These are phyloP conservation scores for Metopolophium dirhodum DNA, from an alignment of 1,140 invertebrate species.

Conservation along the genomic window DNA sequence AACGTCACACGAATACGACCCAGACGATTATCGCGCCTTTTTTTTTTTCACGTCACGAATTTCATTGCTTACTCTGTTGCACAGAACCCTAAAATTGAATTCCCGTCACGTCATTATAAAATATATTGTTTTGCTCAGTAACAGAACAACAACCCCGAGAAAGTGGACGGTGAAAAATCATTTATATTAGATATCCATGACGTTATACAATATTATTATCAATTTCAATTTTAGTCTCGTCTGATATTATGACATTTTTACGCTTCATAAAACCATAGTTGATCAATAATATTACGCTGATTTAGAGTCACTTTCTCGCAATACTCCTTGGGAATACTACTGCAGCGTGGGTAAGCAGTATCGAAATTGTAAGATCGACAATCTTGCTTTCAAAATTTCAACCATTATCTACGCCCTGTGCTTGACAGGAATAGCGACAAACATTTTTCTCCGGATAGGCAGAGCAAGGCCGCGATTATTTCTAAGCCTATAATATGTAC, in stretches of 20 bases:
- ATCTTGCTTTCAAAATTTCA: background rate
- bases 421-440: background rate
- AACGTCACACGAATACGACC: background rate
- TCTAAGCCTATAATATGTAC: background rate
- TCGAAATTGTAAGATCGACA: background rate
- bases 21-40: background rate
- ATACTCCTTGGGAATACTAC: background rate
- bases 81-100: background rate
- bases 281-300: background rate
- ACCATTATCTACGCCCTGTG: background rate
- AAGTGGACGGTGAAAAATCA: background rate
- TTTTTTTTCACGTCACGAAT: background rate
- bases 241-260: slow-evolving; percentile 3
- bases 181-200: background rate
- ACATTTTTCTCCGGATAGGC: background rate
- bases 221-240: background rate
- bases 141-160: background rate
- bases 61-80: background rate
- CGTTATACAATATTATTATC: background rate
- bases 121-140: background rate
- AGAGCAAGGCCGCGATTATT: background rate
- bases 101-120: background rate
- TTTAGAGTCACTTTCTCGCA: background rate
- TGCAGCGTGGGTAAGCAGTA: background rate
- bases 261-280: background rate